Conservation (phyloP, 2,888 invertebrate genomes). For the Catocala sponsa region DNA sequence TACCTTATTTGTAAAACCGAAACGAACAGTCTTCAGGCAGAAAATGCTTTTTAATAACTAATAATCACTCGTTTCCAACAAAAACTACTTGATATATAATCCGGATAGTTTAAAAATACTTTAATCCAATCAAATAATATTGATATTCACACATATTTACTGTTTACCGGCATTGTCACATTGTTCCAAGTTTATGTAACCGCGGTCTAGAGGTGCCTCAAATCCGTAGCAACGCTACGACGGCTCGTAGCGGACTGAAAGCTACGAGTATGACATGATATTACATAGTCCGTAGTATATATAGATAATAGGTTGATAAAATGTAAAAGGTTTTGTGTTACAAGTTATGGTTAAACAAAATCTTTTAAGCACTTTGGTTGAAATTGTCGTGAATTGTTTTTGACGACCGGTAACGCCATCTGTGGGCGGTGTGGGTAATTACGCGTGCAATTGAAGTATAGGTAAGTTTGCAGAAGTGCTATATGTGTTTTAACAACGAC, state of each 20-base stretch:
- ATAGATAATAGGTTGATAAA: slow-evolving; percentile 24
- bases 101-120: slow-evolving; percentile 23
- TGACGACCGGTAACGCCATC: slow-evolving; percentile 58
- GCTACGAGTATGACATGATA: slow-evolving; percentile 30
- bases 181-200: slow-evolving; percentile 45
- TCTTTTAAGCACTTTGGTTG: slow-evolving; percentile 14
- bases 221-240: slow-evolving; percentile 65
- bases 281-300: slow-evolving; percentile 20
- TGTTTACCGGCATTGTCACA: slow-evolving; percentile 51
- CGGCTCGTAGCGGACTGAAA: slow-evolving; percentile 67
- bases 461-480: slow-evolving; percentile 7
- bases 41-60: slow-evolving; percentile 28
- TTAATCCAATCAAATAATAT: slow-evolving; percentile 12
- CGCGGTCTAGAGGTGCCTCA: slow-evolving; percentile 51
- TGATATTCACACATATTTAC: slow-evolving; percentile 43
- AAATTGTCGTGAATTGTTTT: slow-evolving; percentile 20
- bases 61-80: slow-evolving; percentile 35
- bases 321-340: slow-evolving; percentile 35
- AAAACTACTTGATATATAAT: slow-evolving; percentile 15
- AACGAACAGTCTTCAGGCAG: slow-evolving; percentile 19
- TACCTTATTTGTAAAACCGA: slow-evolving; percentile 42
- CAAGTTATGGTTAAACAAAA: slow-evolving; percentile 28
- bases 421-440: slow-evolving; percentile 39
- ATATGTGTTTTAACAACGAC: slow-evolving; percentile 19
- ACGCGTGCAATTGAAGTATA: slow-evolving; percentile 26